phyloP scores from a whole-genome alignment of 35 echinoderm and acorn worm genomes.

The Ptychodera flava region DNA sequence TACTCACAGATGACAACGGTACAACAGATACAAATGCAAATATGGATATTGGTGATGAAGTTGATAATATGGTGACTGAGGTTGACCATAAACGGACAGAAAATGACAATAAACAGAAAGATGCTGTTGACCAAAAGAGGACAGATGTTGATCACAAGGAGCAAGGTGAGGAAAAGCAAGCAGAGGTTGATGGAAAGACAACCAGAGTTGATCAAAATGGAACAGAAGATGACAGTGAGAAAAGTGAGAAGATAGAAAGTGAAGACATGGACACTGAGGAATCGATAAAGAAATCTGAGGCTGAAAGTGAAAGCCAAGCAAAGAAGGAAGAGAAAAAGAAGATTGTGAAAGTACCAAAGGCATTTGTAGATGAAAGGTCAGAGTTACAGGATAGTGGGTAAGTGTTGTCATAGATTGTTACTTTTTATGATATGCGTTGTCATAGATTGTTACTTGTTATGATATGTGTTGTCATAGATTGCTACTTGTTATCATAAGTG shows the following conservation, averaged over 20 bases:
- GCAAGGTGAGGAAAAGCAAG: neutral
- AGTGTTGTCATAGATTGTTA: too few species aligned
- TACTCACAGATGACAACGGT: neutral
- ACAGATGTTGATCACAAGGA: neutral
- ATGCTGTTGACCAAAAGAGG: neutral
- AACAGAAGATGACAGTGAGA: neutral
- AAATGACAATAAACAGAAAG: neutral
- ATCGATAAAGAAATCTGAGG: neutral
- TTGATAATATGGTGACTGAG: neutral
- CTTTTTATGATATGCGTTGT: too few species aligned
- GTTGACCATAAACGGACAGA: neutral
- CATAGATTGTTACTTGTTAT: too few species aligned
- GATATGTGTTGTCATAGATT: too few species aligned
- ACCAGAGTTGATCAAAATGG: neutral
- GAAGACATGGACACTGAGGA: neutral
- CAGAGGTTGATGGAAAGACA: neutral
- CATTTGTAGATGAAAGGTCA: neutral
- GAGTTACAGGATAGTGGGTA: neutral
- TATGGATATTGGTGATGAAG: too few species aligned
- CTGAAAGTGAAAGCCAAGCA: neutral
- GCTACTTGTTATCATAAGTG: too few species aligned
- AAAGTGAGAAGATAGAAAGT: neutral
- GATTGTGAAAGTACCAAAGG: neutral
- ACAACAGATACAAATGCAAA: neutral
- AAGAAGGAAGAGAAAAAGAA: neutral